Conservation (phyloP, 2,113 vertebrate genomes). For the Oostethus manadensis region DNA sequence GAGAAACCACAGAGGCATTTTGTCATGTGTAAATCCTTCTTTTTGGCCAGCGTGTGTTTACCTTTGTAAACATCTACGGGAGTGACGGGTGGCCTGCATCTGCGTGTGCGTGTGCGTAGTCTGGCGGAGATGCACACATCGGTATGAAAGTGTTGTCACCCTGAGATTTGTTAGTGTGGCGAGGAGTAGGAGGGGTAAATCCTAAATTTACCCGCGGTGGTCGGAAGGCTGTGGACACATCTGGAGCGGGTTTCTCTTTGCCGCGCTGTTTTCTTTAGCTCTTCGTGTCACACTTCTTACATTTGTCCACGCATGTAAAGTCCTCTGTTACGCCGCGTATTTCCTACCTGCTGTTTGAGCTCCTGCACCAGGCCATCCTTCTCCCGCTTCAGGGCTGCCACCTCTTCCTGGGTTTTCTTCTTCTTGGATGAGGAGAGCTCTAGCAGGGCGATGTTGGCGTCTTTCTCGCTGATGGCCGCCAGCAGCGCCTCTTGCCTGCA, state of each 20-base stretch:
- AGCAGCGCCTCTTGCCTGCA: constrained; percentile 93
- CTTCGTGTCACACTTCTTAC: constrained; percentile 27
- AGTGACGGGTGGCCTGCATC: constrained; percentile 8
- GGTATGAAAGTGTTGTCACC: constrained; percentile 33
- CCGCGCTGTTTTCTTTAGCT: constrained; percentile 43
- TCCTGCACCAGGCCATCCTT: constrained; percentile 94
- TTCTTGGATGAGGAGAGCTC: constrained; percentile 95
- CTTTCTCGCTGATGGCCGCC: constrained; percentile 97
- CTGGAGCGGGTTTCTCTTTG: constrained; percentile 52
- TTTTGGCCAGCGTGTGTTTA: constrained; percentile 43
- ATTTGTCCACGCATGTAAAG: not conserved
- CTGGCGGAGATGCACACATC: constrained; percentile 14
- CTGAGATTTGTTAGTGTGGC: constrained; percentile 32
- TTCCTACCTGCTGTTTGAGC: constrained; percentile 91
- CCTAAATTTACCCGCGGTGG: constrained; percentile 61
- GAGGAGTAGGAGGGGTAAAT: constrained; percentile 45
- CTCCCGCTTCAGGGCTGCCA: constrained; percentile 88
- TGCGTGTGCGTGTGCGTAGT: constrained; percentile 15
- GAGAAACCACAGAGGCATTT: constrained; percentile 59
- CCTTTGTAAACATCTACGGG: constrained; percentile 19
- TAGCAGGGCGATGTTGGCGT: constrained; percentile 93
- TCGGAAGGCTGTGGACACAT: constrained; percentile 53
- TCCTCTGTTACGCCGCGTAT: not conserved
- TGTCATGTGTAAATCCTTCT: constrained; percentile 64
- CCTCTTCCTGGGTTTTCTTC: constrained; percentile 98